Base-by-base conservation (phyloP, 2,888 invertebrate genomes). In the Scaptodrosophila latifasciaeformis region DNA sequence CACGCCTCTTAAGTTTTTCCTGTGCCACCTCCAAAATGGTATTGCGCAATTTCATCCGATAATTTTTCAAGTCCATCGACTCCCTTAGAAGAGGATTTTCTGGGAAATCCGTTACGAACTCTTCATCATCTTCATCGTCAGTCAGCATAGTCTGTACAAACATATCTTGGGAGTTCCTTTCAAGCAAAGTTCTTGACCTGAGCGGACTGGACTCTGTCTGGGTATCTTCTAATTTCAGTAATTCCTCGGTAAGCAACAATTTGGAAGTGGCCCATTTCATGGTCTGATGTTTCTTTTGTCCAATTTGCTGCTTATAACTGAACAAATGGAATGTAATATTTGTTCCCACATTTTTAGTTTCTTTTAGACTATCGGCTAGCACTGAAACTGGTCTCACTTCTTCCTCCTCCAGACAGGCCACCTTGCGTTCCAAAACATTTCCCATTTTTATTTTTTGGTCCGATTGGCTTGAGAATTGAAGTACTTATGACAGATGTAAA, bases 201-300 rank as follows among this genome's bases (percentile, higher is more conserved):
- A 27, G 27, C 27, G 27, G 9, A 6, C 5, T 27, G 10, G 24
- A 37, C 3, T 30, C 31, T 21, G 5, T 13, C n/a, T 35, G 37
- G 3, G 13, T 3, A 6, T 19, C 18, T 29, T 19, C 15, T n/a
- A 24, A 5, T 48, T 72, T 79, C 0, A 82, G 67, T 27, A 82
- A 54, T 49, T 82, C 68, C 40, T 82, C 84, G 37, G 82, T 82
- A 2, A 82, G 67, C 1, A 68, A 40, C 24, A 82, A 39, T 51
- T 82, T 82, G 3, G 74, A 57, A 0, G 63, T 53, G 21, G 75
- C 77, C 82, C 81, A 82, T 46, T 70, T 77, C 10, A 78, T 52
- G 7, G 67, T 9, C 2, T 80, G 70, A 2, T 71, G 61, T 0
- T 67, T 48, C 40, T 72, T 82, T 1, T 31, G 45, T 0, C 56